Conservation (phyloP, 2,888 invertebrate species). For the Nipponacmea schrenckii region DNA sequence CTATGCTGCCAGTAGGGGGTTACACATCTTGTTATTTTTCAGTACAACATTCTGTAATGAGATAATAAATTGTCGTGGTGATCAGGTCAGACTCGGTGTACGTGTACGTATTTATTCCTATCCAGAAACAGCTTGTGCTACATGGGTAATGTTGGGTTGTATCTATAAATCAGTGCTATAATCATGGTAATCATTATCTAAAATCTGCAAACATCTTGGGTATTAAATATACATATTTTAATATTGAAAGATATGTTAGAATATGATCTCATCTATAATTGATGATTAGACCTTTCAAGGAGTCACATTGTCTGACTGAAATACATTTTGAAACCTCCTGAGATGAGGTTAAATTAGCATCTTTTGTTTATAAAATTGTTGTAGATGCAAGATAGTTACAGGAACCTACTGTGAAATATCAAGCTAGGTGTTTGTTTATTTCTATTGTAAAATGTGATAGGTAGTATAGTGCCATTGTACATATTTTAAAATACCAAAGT, state of each 20-base stretch:
- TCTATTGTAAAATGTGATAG: not conserved
- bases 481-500: no score
- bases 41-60: conserved; percentile 65
- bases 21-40: no score
- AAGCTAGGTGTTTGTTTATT: not conserved
- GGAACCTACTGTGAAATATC: no score
- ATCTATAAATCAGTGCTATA: conserved; percentile 65
- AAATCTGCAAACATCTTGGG: not conserved
- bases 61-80: conserved; percentile 66
- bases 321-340: no score
- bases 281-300: no score
- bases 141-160: conserved; percentile 68
- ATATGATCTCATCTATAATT: no score
- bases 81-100: conserved; percentile 64
- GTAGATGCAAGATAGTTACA: no score
- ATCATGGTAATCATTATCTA: conserved; percentile 9
- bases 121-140: conserved; percentile 65
- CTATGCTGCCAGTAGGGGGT: no score
- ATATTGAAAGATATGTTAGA: not conserved
- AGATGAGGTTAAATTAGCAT: no score
- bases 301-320: no score
- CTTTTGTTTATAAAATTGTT: no score
- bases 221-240: not conserved
- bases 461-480: no score
- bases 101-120: conserved; percentile 64